A percentile compares a stretch with the other conserved stretches of the same genome.
Conservation (phyloP, 2,888 invertebrate genomes). For the Apoda limacodes region DNA sequence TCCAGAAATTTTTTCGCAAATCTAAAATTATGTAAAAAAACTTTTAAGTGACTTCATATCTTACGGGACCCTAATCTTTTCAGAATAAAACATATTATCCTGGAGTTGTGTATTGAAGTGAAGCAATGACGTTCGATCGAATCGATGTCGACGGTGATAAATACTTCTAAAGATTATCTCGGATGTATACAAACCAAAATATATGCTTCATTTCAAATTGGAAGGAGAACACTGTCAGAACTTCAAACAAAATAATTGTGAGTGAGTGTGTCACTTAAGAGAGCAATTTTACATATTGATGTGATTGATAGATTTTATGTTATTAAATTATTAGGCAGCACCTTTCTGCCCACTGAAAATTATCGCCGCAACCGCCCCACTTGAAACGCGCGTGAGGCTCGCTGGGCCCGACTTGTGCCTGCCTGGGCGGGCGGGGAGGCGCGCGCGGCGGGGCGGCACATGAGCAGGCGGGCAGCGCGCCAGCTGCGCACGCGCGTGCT, state of each 20-base stretch:
- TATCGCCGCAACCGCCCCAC: conserved; percentile 91
- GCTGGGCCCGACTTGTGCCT: conserved; percentile 72
- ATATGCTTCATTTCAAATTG: too few relatives aligned
- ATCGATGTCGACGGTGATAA: too few relatives aligned
- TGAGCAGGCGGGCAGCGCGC: conserved; percentile 79
- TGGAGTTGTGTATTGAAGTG: too few relatives aligned
- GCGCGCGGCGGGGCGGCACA: conserved; percentile 81
- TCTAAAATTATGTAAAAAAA: conserved; percentile 33
- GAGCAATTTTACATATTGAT: not conserved
- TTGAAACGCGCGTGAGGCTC: conserved; percentile 81
- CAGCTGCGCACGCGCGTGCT: conserved; percentile 82
- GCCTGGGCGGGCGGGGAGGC: conserved; percentile 66
- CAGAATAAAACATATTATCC: too few relatives aligned
- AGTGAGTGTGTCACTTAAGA: too few relatives aligned
- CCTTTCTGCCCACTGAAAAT: conserved; percentile 78
- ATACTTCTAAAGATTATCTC: too few relatives aligned
- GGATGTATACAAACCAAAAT: too few relatives aligned
- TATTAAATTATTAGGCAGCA: conserved; percentile 19
- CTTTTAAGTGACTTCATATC: too few relatives aligned
- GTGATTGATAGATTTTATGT: not conserved
- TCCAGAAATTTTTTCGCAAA: conserved; percentile 81
- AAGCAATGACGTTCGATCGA: too few relatives aligned
- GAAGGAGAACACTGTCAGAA: too few relatives aligned
- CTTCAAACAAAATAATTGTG: too few relatives aligned
- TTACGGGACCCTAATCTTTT: too few relatives aligned